These are phyloP conservation scores for Eristalis tenax DNA, from an alignment of 2,888 invertebrate genomes.

Conservation along the genomic window DNA sequence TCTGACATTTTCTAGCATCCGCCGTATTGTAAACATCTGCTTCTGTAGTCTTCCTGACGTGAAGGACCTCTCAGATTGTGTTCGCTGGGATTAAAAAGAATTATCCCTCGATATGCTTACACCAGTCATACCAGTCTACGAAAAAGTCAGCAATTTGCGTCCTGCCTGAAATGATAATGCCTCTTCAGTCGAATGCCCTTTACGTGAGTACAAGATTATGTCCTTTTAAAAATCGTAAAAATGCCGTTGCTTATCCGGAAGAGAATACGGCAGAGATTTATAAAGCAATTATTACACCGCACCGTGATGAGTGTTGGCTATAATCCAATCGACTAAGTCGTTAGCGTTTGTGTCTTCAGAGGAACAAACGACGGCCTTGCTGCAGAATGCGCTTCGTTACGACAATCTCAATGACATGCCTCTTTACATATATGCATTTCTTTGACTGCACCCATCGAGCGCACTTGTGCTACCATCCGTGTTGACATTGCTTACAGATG, in stretches of 20 bases:
- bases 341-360: background rate
- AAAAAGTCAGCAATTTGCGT: too few relatives aligned
- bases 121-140: too few relatives aligned
- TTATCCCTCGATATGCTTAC: too few relatives aligned
- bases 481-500: background rate
- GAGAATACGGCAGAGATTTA: constrained; percentile 14
- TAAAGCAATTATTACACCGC: constrained; percentile 27
- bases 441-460: background rate
- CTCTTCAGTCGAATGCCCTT: too few relatives aligned
- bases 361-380: background rate
- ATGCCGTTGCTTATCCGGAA: background rate
- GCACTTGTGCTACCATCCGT: background rate
- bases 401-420: background rate
- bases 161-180: too few relatives aligned
- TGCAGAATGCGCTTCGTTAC: background rate
- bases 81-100: too few relatives aligned
- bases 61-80: too few relatives aligned
- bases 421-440: background rate
- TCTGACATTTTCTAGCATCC: too few relatives aligned
- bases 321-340: background rate
- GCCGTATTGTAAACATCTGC: too few relatives aligned
- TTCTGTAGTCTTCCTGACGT: too few relatives aligned
- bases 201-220: background rate
- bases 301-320: background rate
- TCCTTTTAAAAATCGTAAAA: background rate